Base-by-base conservation (phyloP, 2,113 vertebrate genomes). In the Gymnorhina tibicen region DNA sequence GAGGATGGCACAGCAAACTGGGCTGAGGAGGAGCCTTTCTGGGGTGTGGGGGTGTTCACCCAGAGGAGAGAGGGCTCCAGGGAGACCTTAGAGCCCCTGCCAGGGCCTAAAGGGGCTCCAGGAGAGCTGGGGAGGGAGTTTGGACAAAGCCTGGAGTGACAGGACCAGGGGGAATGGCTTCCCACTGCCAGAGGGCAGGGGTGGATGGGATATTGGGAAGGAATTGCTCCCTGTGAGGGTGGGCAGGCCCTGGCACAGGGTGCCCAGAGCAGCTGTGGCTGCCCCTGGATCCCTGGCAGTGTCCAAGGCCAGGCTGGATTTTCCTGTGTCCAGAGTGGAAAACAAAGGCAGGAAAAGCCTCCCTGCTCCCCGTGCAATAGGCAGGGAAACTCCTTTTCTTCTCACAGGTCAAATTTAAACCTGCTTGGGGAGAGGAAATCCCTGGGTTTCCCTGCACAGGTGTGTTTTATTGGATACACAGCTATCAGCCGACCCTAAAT, bases 141-240 rank as follows among this genome's bases (percentile, higher is more conserved):
- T 0, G 52, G 3, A 16, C 44, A 76, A 76, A 0, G 72, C 0
- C 0, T n/a, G 60, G 50, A 49, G 50, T 0, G 24, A 42, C 30
- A 67, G 42, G 35, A 21, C 24, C 16, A 1, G 2, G 60, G n/a
- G 60, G 27, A 21, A 41, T 42, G 60, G 60, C 27, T 63, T 30
- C 39, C 17, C 39, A 42, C 3, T 42, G 39, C 46, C 39, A 41
- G 39, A 63, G 39, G 60, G 19, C 39, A 21, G 39, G 39, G 60
- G 3, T 41, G 3, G 39, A 30, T 30, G 39, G 39, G 60, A 63
- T 63, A 14, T 21, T 63, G 60, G 60, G 60, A 9, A 41, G 39
- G 18, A 30, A 63, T 22, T 41, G 3, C 11, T 42, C 13, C 27
- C 62, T 64, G 62, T 3, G 42, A 67, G 42, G 42, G 32, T 46